phyloP scores from a whole-genome alignment of 2,797 vertebrate species.

The Astyanax mexicanus region DNA sequence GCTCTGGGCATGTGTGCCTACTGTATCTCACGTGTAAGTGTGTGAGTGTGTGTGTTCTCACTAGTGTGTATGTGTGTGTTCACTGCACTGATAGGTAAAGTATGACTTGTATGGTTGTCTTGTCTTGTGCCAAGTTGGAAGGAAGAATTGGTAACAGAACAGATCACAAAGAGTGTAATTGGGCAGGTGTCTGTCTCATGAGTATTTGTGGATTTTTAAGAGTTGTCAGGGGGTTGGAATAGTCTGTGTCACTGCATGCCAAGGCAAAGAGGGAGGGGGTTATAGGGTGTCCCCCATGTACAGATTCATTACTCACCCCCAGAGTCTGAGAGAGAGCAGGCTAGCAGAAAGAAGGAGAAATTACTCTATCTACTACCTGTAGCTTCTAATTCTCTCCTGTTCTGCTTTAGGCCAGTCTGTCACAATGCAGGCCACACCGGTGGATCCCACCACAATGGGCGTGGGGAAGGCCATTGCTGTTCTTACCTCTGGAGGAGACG shows the following conservation, averaged over 20 bases:
- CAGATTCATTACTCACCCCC: constrained; percentile 61
- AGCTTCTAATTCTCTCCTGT: constrained; percentile 39
- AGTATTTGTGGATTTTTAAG: constrained; percentile 11
- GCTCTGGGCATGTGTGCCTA: no score
- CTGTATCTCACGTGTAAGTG: no score
- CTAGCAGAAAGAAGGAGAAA: constrained; percentile 9
- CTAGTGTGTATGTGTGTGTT: no score
- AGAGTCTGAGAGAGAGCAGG: constrained; percentile 47
- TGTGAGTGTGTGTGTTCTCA: no score
- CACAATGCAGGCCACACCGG: constrained; percentile 64
- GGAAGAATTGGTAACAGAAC: no score
- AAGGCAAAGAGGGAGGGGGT: constrained; percentile 54
- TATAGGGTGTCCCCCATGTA: constrained; percentile 60
- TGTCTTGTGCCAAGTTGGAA: no score
- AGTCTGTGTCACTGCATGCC: constrained; percentile 56
- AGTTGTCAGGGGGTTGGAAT: not conserved
- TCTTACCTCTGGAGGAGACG: constrained; percentile 92
- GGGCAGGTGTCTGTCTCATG: not conserved
- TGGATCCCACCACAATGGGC: constrained; percentile 79
- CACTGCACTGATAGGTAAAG: no score
- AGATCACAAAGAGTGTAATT: no score
- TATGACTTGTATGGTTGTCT: no score
- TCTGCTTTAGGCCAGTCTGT: constrained; percentile 56
- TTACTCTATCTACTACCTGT: not conserved
- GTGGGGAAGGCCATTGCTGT: constrained; percentile 90